Base-by-base conservation (phyloP, 2,888 invertebrate species). In the Blera fallax region DNA sequence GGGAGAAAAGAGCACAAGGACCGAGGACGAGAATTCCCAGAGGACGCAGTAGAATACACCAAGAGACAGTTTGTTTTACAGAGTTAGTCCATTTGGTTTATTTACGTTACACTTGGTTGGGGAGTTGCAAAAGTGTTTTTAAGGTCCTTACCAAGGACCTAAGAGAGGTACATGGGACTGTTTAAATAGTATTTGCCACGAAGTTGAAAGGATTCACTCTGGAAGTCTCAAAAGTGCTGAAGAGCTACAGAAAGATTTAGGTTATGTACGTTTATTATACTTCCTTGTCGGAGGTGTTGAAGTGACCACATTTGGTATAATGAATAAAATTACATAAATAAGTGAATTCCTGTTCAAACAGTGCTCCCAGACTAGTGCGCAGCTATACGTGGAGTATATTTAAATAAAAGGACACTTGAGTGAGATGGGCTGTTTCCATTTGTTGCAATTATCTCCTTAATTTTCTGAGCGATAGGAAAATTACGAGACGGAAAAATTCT, bases 51-150 rank as follows among this genome's bases (percentile, higher is more conserved):
- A 2, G 34, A 14, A 34, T 1, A 32, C 18, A 43, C 32, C 10
- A 0, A 37, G 50, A 50, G 62, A 62, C 62, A 60, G 32, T 34
- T 58, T 34, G 43, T 58, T 69, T 62, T 43, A 24, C 34, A 27
- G 16, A 70, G 70, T 78, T 70, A 64, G 45, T 34, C 54, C 70
- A 70, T 78, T 78, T 78, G 27, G 54, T 60, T 77, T 77, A 60
- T 77, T 77, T 77, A 69, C 77, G 60, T 56, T 70, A 34, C 62
- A 78, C 70, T 78, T 37, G 18, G 54, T 52, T 52, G 8, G 5
- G 40, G 14, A 69, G 58, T 52, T 52, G 37, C 40, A 69, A 54
- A 52, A 70, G 50, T 69, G 50, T 70, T 43, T 70, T 1, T 21
- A 2, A 10, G 29, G 54, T 18, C 43, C 43, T 60, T 43, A 37